A percentile compares a stretch with the other conserved stretches of the same genome.
Conservation (phyloP, 2,797 vertebrate species). For the Squalus acanthias region DNA sequence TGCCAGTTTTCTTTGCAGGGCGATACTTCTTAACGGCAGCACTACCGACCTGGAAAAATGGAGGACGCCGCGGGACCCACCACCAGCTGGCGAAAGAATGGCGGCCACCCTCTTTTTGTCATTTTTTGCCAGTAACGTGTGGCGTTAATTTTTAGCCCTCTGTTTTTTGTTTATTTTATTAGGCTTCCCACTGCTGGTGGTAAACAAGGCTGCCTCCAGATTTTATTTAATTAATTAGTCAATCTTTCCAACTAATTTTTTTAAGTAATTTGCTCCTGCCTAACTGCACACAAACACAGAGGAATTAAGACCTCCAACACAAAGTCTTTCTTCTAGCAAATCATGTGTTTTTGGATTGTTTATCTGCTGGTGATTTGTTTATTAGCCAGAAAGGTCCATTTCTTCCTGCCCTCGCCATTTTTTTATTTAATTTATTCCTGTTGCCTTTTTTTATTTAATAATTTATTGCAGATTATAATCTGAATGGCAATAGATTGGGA, state of each 20-base stretch:
- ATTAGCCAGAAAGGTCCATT: not conserved
- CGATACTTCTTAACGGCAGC: too few relatives aligned
- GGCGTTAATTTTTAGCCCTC: not conserved
- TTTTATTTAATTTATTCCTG: not conserved
- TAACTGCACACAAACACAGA: not conserved
- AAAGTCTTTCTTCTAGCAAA: not conserved
- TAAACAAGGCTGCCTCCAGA: not conserved
- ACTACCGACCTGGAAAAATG: too few relatives aligned
- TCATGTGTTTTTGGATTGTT: not conserved
- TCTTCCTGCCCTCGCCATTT: not conserved
- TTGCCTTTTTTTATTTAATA: not conserved
- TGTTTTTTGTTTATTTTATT: not conserved
- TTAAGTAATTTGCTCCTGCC: not conserved
- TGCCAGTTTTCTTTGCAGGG: too few relatives aligned
- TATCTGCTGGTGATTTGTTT: not conserved
- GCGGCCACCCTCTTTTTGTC: too few relatives aligned
- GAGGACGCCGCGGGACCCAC: too few relatives aligned
- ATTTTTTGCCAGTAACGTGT: too few relatives aligned
- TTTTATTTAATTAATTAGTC: constrained; percentile 7
- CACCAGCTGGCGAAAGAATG: too few relatives aligned
- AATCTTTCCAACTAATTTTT: not conserved
- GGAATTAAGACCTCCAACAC: not conserved
- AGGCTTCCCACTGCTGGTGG: not conserved
- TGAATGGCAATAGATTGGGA: too few relatives aligned
- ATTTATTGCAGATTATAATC: not conserved